Conservation (phyloP, 2,797 vertebrate genomes). For the Platyrinchus mystaceus region DNA sequence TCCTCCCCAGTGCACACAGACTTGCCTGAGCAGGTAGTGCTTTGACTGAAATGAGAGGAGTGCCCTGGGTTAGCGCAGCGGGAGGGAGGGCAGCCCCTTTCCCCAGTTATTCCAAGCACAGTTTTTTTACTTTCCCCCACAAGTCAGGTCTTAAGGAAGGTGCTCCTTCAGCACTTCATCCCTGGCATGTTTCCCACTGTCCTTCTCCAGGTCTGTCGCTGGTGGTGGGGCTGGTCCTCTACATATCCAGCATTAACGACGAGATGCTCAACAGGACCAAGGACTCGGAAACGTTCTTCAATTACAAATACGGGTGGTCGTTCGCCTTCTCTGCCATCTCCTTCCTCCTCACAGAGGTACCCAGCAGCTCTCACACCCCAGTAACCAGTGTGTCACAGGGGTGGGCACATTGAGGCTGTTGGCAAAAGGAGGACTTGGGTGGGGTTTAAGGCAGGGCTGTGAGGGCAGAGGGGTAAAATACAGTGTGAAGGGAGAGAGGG, state of each 20-base stretch:
- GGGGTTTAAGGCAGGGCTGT: neutral
- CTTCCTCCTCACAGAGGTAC: slow-evolving; percentile 91
- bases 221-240: slow-evolving; percentile 90
- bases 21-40: neutral
- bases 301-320: slow-evolving; percentile 91
- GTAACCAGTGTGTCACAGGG: rapidly evolving
- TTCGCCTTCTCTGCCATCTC: slow-evolving; percentile 93
- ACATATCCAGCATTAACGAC: slow-evolving; percentile 93
- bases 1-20: neutral
- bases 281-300: slow-evolving; percentile 87
- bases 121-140: neutral
- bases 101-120: neutral
- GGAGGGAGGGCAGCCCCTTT: neutral
- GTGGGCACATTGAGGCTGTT: neutral
- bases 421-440: neutral
- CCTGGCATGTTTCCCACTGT: neutral
- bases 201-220: slow-evolving; percentile 79
- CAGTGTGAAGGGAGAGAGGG: rapidly evolving
- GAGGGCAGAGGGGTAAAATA: neutral
- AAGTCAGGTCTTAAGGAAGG: neutral
- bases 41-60: neutral
- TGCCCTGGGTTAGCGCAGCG: neutral
- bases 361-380: neutral
- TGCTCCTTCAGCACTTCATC: neutral
- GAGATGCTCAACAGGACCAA: slow-evolving; percentile 92